Evolutionary conservation across 2,888 invertebrate genomes (phyloP).

Genomic region (Drosophila nr. perissopoda): DNA sequence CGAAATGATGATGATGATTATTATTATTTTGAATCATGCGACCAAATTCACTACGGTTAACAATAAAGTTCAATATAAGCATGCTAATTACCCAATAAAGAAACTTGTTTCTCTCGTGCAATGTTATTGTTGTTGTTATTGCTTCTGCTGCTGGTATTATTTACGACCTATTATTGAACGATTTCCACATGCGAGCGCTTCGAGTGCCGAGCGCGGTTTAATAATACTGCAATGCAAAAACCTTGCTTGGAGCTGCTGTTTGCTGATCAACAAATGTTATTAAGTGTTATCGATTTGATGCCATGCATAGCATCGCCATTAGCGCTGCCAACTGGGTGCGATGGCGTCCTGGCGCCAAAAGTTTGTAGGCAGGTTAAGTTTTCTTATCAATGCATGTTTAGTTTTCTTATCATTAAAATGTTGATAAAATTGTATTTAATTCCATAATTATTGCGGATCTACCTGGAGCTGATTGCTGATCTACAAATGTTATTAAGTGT

Average conservation of each 20-base stretch:
- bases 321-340: conserved; percentile 24
- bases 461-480: conserved; percentile 17
- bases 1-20: conserved; percentile 25
- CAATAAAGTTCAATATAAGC: conserved; percentile 51
- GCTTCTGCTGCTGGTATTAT: conserved; percentile 17
- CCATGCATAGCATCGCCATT: conserved; percentile 1
- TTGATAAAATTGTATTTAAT: not conserved
- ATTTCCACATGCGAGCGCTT: conserved; percentile 7
- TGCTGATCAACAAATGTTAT: conserved; percentile 39
- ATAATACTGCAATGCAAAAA: conserved; percentile 26
- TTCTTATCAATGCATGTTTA: not conserved
- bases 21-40: conserved; percentile 46
- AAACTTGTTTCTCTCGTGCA: conserved; percentile 62
- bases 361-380: not conserved
- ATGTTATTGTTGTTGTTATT: conserved; percentile 16
- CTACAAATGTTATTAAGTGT: conserved; percentile 29
- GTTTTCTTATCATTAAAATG: not conserved
- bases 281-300: conserved; percentile 42
- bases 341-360: conserved; percentile 1
- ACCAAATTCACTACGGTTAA: conserved; percentile 36
- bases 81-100: conserved; percentile 69
- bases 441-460: not conserved
- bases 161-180: conserved; percentile 24
- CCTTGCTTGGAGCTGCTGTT: conserved; percentile 13
- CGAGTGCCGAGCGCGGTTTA: conserved; percentile 17